Base-by-base conservation (phyloP, 1,140 invertebrate species). In the Sipha flava region DNA sequence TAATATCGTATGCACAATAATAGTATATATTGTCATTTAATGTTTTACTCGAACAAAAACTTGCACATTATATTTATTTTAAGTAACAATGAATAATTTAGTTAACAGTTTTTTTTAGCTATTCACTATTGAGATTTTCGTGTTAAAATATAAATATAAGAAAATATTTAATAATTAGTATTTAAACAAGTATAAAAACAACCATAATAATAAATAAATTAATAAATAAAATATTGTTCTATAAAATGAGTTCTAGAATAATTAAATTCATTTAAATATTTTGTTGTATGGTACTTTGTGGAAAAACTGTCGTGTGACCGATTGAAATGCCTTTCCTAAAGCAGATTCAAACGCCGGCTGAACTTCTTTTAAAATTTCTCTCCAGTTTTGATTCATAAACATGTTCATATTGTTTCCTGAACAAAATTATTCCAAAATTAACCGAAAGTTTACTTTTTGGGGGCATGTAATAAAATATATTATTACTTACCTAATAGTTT, bases 301-400 rank as follows among this genome's bases (percentile, higher is more conserved):
- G 54, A 89, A 87, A 3, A 87, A 83, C 73, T 85, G 82, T 80
- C 86, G 86, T 1, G 87, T 73, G 45, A 89, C 82, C 5, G 86
- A 83, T 47, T 85, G 84, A 79, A 88, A 86, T 29, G 88, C 86
- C n/a, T 84, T 73, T 0, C 84, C 85, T 72, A 88, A 85, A 1
- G 87, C 87, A 37, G 85, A 83, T 77, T 86, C 85, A 23, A 89
- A 86, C 9, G 86, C 84, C 1, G 83, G 79, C 34, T 86, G 84
- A 0, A 89, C 82, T 81, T 90, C 89, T 14, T 85, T 81, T 0
- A 86, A 86, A 45, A 89, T 83, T 29, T 86, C 86, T 45, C 86
- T 81, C 88, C 88, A 88, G 81, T 90, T 89, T 45, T 89, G 88
- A 83, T 89, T 89, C 18, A 90, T 81, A 81, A 89, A 89, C 31